Evolutionary conservation across 2,113 vertebrate species (phyloP).

Genomic region (Myiopsitta monachus): DNA sequence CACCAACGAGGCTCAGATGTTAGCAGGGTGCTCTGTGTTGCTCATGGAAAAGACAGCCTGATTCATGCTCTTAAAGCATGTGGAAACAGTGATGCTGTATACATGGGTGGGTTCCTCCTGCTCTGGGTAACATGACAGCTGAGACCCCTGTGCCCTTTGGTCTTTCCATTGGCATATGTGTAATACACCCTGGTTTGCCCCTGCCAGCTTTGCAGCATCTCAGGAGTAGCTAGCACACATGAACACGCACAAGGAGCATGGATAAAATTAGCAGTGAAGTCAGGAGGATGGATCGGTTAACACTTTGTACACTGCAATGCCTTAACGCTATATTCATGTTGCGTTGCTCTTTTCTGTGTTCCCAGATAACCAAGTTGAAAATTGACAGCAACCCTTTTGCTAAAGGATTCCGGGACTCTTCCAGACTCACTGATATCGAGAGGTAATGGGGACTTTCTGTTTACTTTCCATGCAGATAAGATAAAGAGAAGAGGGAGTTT

Average conservation of each 20-base stretch:
- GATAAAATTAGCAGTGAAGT: neutral
- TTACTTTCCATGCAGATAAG: conserved; percentile 71
- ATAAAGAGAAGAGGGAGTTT: conserved; percentile 64
- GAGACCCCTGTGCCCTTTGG: neutral
- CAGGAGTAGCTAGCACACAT: rapidly evolving
- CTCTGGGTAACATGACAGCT: neutral
- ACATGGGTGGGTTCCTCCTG: neutral
- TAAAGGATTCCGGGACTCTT: conserved; percentile 99
- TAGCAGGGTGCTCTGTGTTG: neutral
- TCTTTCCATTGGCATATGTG: neutral
- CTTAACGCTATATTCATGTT: neutral
- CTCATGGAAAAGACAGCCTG: neutral
- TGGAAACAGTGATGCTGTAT: neutral
- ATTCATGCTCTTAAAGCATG: neutral
- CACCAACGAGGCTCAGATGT: neutral
- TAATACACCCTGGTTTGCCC: neutral
- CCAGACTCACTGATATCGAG: conserved; percentile 97
- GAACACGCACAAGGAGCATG: rapidly evolving
- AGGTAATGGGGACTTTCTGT: conserved; percentile 90
- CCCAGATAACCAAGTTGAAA: conserved; percentile 98
- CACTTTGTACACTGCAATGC: neutral
- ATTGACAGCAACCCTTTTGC: conserved; percentile 99
- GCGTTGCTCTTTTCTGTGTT: conserved; percentile 50
- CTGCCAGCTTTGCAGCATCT: neutral
- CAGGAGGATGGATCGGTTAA: neutral